Conservation (phyloP, 92 coral and sea anemone genomes). For the Epizoanthus illoricatus region DNA sequence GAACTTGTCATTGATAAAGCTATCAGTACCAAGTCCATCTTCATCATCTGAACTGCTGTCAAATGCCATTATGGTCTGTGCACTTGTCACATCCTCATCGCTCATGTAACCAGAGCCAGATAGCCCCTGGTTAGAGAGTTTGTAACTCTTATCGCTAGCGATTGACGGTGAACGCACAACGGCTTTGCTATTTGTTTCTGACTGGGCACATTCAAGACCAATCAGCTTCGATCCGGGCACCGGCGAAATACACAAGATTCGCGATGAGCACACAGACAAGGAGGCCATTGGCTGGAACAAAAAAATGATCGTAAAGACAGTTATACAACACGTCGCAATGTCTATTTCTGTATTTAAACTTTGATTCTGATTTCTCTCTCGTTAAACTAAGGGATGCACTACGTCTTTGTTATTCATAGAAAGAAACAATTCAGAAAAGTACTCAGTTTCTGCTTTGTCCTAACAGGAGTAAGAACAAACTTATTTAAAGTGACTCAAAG, state of each 20-base stretch:
- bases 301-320: background rate
- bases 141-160: slow-evolving; percentile 62
- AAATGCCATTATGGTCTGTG: slow-evolving; percentile 90
- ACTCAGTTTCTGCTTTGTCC: no score
- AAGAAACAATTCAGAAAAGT: no score
- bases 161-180: slow-evolving; percentile 66
- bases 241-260: slow-evolving; percentile 93
- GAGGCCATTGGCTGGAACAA: slow-evolving; percentile 79
- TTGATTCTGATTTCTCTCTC: background rate
- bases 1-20: slow-evolving; percentile 69
- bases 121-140: slow-evolving; percentile 52
- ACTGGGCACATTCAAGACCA: slow-evolving; percentile 71
- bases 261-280: slow-evolving; percentile 78
- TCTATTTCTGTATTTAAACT: background rate
- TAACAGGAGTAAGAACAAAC: no score
- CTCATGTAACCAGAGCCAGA: slow-evolving; percentile 74
- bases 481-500: no score
- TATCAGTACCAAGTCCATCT: slow-evolving; percentile 83
- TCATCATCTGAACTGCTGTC: slow-evolving; percentile 99
- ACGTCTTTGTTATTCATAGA: no score
- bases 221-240: slow-evolving; percentile 90
- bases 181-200: slow-evolving; percentile 74
- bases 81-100: slow-evolving; percentile 84
- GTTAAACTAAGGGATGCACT: background rate
- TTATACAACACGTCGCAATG: slow-evolving; percentile 4